Conservation (phyloP, 2,113 vertebrate genomes). For the Tringa solitaria region DNA sequence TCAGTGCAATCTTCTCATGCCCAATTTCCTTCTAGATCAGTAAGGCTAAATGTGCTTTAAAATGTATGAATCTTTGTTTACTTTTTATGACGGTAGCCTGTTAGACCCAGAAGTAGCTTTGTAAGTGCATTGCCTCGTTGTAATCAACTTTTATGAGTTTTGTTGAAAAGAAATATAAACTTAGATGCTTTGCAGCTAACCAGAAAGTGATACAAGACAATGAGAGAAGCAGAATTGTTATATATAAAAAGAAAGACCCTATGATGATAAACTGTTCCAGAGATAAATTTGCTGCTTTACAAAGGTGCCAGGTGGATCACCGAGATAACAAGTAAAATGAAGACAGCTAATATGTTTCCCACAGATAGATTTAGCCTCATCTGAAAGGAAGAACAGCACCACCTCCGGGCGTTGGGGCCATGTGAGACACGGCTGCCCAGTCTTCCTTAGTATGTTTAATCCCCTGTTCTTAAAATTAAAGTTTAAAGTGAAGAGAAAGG, state of each 20-base stretch:
- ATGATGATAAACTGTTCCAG: neutral
- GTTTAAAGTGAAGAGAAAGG: neutral
- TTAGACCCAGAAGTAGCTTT: neutral
- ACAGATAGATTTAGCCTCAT: neutral
- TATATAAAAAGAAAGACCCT: neutral
- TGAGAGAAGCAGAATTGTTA: neutral
- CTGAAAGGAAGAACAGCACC: neutral
- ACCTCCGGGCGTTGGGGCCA: neutral
- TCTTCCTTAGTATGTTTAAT: neutral
- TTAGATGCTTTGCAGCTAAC: neutral
- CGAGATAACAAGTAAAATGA: neutral
- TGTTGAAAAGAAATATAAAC: slow-evolving; percentile 7
- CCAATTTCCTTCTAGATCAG: slow-evolving; percentile 31
- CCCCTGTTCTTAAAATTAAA: neutral
- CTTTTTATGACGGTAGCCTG: neutral
- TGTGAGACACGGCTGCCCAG: neutral
- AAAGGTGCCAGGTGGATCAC: neutral
- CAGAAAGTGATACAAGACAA: neutral
- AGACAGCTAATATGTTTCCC: neutral
- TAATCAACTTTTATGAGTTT: slow-evolving; percentile 2
- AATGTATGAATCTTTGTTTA: slow-evolving; percentile 34
- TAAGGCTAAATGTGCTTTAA: slow-evolving; percentile 32
- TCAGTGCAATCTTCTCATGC: slow-evolving; percentile 3
- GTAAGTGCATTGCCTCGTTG: neutral
- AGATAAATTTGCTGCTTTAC: neutral